Evolutionary conservation across 2,113 vertebrate species (phyloP).

Genomic region (Morone chrysops): DNA sequence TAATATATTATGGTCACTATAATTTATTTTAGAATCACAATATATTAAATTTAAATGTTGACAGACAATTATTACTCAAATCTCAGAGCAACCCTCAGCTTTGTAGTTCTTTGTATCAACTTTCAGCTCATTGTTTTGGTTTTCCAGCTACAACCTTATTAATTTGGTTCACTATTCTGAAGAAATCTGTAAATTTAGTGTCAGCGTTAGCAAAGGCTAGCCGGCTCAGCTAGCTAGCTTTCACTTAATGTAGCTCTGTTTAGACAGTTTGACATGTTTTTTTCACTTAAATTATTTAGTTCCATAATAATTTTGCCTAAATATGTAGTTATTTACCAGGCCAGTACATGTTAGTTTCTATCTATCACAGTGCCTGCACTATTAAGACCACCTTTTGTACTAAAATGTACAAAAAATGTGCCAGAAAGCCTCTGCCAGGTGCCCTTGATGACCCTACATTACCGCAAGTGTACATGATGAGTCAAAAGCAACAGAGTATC

Average conservation of each 20-base stretch:
- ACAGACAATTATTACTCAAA: too few relatives aligned
- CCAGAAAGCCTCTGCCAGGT: background rate
- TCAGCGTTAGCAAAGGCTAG: background rate
- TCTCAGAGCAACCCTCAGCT: too few relatives aligned
- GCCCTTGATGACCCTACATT: constrained; percentile 15
- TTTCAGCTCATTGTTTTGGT: too few relatives aligned
- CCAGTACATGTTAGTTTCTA: background rate
- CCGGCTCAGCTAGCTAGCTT: background rate
- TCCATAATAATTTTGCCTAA: too few relatives aligned
- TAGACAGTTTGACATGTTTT: too few relatives aligned
- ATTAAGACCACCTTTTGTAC: background rate
- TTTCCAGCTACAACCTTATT: too few relatives aligned
- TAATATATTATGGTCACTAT: background rate
- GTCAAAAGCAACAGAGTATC: constrained; percentile 23
- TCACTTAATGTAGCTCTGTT: background rate
- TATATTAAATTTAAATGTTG: too few relatives aligned
- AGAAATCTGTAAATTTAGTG: background rate
- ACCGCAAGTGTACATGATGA: constrained; percentile 13
- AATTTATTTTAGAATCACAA: background rate
- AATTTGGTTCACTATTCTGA: too few relatives aligned
- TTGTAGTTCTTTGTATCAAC: too few relatives aligned
- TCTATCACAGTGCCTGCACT: background rate
- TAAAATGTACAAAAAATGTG: background rate
- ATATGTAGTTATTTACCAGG: too few relatives aligned
- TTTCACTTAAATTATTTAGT: too few relatives aligned